Base-by-base conservation (phyloP, 2,797 vertebrate species). In the Sorex maritimensis region DNA sequence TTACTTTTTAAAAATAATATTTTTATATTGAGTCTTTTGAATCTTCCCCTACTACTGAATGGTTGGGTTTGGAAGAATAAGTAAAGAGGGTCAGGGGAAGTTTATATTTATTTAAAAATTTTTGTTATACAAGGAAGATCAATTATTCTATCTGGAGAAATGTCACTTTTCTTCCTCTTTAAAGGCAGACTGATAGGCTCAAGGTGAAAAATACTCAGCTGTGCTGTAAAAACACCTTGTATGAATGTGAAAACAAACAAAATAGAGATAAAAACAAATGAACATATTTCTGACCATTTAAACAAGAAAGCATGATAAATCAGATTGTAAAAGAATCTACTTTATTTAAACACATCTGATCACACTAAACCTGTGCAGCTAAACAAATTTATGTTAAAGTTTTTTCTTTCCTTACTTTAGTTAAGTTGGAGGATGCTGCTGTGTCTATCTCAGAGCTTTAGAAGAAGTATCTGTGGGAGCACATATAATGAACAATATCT, bases 191-290 rank as follows among this genome's bases (percentile, higher is more conserved):
- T 74, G 81, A 86, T 41, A 79, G 26, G 5, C 77, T 85, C n/a
- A 41, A 8, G 28, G 19, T 26, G 15, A 77, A 87, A 79, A 28
- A 92, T 46, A 61, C 10, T 8, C 61, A 1, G 55, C 28, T 94
- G 26, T 68, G 26, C 38, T 90, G 55, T 81, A 52, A 52, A 9
- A 52, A 52, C 6, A 52, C 49, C 49, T 11, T 52, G 49, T 11
- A 52, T 58, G 30, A 21, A 91, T 67, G 58, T 71, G 4, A 38
- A 85, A 81, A 13, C 10, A 69, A 79, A 92, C 15, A 44, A 75
- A 88, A 13, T 9, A 73, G 68, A 85, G 75, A 83, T 75, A 63
- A 89, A 89, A 86, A 46, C 52, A 80, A 84, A 92, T 52, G 46
- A 75, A 61, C 23, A 81, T 55, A 72, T 74, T 94, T 84, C 52